A percentile compares a stretch with the other conserved stretches of the same genome.
phyloP scores from a whole-genome alignment of 1,140 invertebrate genomes.

The Mactra quadrangularis region DNA sequence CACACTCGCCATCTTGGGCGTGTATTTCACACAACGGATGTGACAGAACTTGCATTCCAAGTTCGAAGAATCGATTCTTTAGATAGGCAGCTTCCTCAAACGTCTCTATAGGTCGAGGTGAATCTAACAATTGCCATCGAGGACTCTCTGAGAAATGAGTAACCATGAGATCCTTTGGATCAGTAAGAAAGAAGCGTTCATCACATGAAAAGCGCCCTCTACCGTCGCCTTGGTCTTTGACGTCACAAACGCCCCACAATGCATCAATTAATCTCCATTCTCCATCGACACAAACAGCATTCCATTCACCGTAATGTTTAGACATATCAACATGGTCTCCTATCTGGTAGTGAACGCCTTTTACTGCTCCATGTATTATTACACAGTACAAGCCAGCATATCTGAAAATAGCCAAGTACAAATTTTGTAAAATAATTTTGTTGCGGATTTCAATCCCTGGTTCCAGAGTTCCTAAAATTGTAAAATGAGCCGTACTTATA shows the following conservation, averaged over 20 bases:
- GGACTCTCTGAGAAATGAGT: constrained; percentile 84
- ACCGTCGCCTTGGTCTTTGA: constrained; percentile 52
- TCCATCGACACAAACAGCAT: constrained; percentile 68
- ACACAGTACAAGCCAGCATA: constrained; percentile 66
- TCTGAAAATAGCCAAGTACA: constrained; percentile 46
- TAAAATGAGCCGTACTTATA: too few species aligned
- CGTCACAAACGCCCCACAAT: constrained; percentile 72
- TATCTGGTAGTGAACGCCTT: constrained; percentile 82
- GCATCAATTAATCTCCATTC: constrained; percentile 71
- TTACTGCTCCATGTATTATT: constrained; percentile 68
- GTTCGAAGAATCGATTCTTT: constrained; percentile 71
- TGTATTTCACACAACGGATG: constrained; percentile 64
- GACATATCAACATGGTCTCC: constrained; percentile 66
- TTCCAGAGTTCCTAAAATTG: too few species aligned
- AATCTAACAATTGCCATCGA: constrained; percentile 69
- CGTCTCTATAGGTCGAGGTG: constrained; percentile 57
- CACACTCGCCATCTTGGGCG: constrained; percentile 61
- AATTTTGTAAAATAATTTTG: too few species aligned
- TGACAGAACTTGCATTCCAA: constrained; percentile 64
- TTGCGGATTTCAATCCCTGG: too few species aligned
- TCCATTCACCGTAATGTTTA: constrained; percentile 71
- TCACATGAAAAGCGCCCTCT: constrained; percentile 73
- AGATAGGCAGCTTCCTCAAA: constrained; percentile 67
- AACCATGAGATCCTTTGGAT: constrained; percentile 84
- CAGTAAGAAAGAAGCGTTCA: constrained; percentile 84